Percentiles rank a stretch among this genome's conserved stretches.
These are phyloP conservation scores for Porites evermanni DNA, from an alignment of 92 coral and sea anemone genomes.

Conservation along the genomic window DNA sequence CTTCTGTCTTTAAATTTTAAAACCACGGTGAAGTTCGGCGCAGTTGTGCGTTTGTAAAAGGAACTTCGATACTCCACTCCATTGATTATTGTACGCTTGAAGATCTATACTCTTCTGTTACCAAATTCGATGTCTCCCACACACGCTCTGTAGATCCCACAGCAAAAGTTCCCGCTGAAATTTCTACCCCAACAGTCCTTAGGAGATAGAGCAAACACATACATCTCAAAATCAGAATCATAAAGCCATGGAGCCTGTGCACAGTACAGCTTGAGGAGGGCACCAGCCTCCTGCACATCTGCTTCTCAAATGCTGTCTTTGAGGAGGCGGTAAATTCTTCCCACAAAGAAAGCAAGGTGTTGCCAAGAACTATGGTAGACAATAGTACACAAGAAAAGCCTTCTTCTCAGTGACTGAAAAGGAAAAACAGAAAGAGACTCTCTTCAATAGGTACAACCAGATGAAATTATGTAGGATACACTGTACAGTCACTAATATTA, in stretches of 20 bases:
- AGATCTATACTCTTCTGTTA: too few species aligned
- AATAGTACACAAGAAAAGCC: conserved; percentile 22
- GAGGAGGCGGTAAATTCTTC: conserved; percentile 9
- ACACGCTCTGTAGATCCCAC: too few species aligned
- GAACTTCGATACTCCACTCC: too few species aligned
- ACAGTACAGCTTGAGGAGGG: conserved; percentile 24
- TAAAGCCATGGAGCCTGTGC: conserved; percentile 3
- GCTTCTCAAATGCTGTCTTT: not conserved
- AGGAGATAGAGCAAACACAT: too few species aligned
- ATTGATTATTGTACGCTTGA: too few species aligned
- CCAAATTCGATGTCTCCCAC: too few species aligned
- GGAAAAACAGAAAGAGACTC: not conserved
- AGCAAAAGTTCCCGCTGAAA: too few species aligned
- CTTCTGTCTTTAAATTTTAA: too few species aligned
- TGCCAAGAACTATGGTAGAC: conserved; percentile 19
- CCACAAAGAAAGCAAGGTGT: conserved; percentile 24
- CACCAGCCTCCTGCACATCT: conserved; percentile 13
- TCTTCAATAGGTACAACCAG: not conserved
- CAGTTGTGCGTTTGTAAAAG: too few species aligned
- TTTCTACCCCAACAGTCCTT: too few species aligned
- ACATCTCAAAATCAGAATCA: not conserved
- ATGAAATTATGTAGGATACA: not conserved
- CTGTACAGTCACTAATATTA: not conserved
- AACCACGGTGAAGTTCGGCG: too few species aligned
- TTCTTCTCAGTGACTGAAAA: conserved; percentile 28